Evolutionary conservation across 2,888 invertebrate genomes (phyloP), one percentile per base, ranked within the genome.

Genomic region (Cantharis nigra): DNA sequence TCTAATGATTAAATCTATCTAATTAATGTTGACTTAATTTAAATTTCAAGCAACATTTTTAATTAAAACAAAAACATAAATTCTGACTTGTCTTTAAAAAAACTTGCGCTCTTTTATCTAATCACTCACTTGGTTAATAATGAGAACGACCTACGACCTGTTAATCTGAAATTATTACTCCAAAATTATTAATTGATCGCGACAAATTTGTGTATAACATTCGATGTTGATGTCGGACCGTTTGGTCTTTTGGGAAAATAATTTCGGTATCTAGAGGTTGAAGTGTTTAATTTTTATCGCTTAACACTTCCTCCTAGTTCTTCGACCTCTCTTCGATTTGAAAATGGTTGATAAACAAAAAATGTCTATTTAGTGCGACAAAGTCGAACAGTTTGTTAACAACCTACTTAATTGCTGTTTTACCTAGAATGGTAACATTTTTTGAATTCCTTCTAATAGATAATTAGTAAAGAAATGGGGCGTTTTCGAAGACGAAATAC

Each of bases 381-480:
- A 81, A 80, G 79, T 65, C 64, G 71, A 79, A 80, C 77, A 71
- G 80, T 76, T 79, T 80, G 81, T 81, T 81, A 81, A 81, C 80
- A 81, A 79, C 76, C 78, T 75, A 65, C 75, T 78, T 80, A 81
- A 80, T 81, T 77, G 80, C 75, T 79, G 80, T 23, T 81, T 80
- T 81, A 80, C 80, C 76, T 78, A 80, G 75, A 79, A 80, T 49
- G 76, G 81, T 80, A 78, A 77, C 80, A 79, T 80, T 80, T 80
- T 81, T 77, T 69, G 77, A 77, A 80, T 81, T 80, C 49, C 79
- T 75, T 74, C 74, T 74, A 71, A 75, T 71, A 80, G 78, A 80
- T 81, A 80, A 80, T 81, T 81, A 80, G 77, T 72, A 73, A 28
- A 69, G 33, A 76, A 76, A 71, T 71, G n/a, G 20, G 76, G 16